Evolutionary conservation across 2,113 vertebrate genomes (phyloP).

Genomic region (Pedetes capensis): DNA sequence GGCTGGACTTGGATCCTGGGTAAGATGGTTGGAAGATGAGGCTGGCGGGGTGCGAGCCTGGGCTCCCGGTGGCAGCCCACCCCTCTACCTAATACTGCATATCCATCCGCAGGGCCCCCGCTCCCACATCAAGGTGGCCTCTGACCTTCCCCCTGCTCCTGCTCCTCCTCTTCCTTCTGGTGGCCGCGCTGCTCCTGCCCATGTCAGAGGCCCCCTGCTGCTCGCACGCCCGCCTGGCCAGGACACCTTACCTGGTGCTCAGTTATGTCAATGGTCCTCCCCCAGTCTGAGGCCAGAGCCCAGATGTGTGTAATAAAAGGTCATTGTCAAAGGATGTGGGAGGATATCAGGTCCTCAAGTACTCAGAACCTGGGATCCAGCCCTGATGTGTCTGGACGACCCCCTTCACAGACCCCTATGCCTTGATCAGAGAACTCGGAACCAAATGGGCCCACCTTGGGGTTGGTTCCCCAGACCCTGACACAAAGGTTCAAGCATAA

Average conservation of each 20-base stretch:
- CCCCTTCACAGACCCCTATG: not conserved
- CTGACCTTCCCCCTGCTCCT: constrained; percentile 34
- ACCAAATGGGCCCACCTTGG: not conserved
- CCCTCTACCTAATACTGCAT: not conserved
- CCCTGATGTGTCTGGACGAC: not conserved
- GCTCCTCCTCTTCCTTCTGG: constrained; percentile 79
- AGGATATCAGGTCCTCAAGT: not conserved
- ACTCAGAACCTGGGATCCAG: not conserved
- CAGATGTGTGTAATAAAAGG: constrained; percentile 45
- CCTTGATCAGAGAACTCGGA: not conserved
- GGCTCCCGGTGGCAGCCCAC: not conserved
- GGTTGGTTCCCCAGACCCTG: not conserved
- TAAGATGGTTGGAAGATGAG: constrained; percentile 28
- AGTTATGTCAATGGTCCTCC: constrained; percentile 89
- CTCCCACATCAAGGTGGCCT: not conserved
- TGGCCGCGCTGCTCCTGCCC: constrained; percentile 61
- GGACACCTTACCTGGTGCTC: constrained; percentile 83
- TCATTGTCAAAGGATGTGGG: constrained; percentile 8
- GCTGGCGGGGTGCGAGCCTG: not conserved
- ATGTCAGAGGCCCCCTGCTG: constrained; percentile 66
- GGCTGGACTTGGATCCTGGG: constrained; percentile 36
- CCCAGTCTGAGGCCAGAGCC: constrained; percentile 79
- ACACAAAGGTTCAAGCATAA: not conserved
- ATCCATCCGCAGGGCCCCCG: constrained; percentile 11
- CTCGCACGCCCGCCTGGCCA: constrained; percentile 61